Conservation (phyloP, 2,113 vertebrate species). For the Coregonus clupeaformis region DNA sequence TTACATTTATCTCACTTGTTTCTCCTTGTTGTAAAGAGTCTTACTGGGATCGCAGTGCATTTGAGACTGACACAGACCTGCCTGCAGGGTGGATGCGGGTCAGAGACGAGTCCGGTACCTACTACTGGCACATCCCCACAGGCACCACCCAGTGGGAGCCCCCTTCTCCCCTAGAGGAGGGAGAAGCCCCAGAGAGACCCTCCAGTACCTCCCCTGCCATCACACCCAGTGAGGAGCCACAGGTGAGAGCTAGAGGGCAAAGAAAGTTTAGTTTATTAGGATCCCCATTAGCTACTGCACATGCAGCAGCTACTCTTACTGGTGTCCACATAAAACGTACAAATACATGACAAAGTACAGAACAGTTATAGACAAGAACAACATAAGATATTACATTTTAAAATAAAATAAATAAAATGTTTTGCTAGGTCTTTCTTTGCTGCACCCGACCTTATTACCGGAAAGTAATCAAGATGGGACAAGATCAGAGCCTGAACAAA, state of each 20-base stretch:
- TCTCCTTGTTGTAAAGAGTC: slow-evolving; percentile 59
- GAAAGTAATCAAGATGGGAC: too few relatives aligned
- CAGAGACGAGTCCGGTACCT: slow-evolving; percentile 84
- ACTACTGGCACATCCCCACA: slow-evolving; percentile 87
- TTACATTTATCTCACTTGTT: too few relatives aligned
- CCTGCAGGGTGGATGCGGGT: slow-evolving; percentile 86
- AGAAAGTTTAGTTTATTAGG: neutral
- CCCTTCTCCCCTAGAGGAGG: slow-evolving; percentile 54
- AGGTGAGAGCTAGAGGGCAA: slow-evolving; percentile 52
- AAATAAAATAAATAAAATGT: too few relatives aligned
- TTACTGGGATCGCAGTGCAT: slow-evolving; percentile 78
- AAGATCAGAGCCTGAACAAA: too few relatives aligned
- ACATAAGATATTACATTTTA: too few relatives aligned
- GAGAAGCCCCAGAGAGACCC: slow-evolving; percentile 41
- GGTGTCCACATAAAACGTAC: neutral
- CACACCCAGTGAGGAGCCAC: slow-evolving; percentile 73
- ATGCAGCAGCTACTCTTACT: too few relatives aligned
- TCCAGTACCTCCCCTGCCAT: slow-evolving; percentile 64
- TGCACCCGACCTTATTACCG: too few relatives aligned
- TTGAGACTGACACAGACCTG: slow-evolving; percentile 80
- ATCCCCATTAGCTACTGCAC: neutral
- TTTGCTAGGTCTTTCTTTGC: too few relatives aligned
- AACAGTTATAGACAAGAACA: too few relatives aligned
- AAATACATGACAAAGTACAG: too few relatives aligned
- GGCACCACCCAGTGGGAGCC: slow-evolving; percentile 87